Base-by-base conservation (phyloP, 2,888 invertebrate species). In the Tinea semifulvella region DNA sequence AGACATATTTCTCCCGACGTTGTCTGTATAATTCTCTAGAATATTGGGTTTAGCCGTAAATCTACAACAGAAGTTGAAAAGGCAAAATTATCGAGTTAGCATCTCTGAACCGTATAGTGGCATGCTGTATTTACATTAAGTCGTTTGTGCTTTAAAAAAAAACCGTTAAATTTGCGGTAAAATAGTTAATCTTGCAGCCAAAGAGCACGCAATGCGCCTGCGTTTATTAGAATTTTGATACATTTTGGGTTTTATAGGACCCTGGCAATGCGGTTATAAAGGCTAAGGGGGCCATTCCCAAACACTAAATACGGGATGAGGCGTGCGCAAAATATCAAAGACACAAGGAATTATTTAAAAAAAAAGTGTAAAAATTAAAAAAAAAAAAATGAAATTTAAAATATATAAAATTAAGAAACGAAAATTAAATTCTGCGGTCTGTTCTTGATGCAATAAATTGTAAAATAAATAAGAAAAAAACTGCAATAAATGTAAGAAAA, bases 251-350 rank as follows among this genome's bases (percentile, higher is more conserved):
- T 22, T 10, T 4, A 11, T n/a, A 11, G 17, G 40, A 11, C 22
- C 36, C 40, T 22, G 13, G 40, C 40, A 19, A 44, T 35, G 35
- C 44, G 44, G 35, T 44, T 35, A 40, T 22, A 38, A 38, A 22
- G 26, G 7, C 10, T 6, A 20, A 46, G 39, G 47, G 44, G 49
- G 47, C 46, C 46, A 45, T 45, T 51, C 48, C 52, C 53, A 52
- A 52, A 52, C 56, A 47, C 55, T 56, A 56, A 49, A 51, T 58
- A 59, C 53, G 42, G 51, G 46, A 52, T 63, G 62, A 56, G 61
- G 58, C 61, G 68, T 68, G 71, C 71, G 63, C 59, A 61, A 65
- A 67, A 61, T 69, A 65, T 65, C 67, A 66, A 65, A 54, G 57
- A 58, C 57, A 62, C 58, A 64, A 57, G 55, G 56, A 65, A 61